These are phyloP conservation scores for Eupithecia tripunctaria DNA, from an alignment of 2,888 invertebrate genomes.

Conservation along the genomic window DNA sequence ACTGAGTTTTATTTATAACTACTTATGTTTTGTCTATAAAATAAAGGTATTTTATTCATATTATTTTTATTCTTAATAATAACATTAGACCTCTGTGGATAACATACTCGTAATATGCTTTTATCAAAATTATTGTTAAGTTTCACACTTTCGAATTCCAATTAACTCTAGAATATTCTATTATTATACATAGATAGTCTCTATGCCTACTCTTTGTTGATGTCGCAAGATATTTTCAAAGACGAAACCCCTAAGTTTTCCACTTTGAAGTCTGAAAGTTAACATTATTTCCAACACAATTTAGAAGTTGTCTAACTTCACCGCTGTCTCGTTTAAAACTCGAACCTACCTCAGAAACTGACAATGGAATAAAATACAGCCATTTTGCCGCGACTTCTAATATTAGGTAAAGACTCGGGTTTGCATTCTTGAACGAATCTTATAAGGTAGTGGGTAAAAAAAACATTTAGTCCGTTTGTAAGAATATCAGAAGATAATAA, in stretches of 20 bases:
- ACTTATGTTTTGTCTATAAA: too few species aligned
- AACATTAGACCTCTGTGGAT: too few species aligned
- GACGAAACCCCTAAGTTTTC: slow-evolving; percentile 14
- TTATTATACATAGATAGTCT: background rate
- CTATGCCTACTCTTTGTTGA: background rate
- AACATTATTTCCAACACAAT: slow-evolving; percentile 33
- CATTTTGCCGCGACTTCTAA: slow-evolving; percentile 17
- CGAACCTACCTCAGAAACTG: slow-evolving; percentile 21
- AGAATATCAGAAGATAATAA: too few species aligned
- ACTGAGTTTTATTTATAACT: too few species aligned
- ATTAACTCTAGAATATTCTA: too few species aligned
- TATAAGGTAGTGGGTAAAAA: too few species aligned
- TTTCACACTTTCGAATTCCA: too few species aligned
- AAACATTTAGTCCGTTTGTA: too few species aligned
- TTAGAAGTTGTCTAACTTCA: slow-evolving; percentile 26
- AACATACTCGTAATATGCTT: too few species aligned
- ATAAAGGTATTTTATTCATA: too few species aligned
- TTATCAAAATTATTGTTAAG: too few species aligned
- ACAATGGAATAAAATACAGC: slow-evolving; percentile 36
- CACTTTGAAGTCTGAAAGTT: slow-evolving; percentile 17
- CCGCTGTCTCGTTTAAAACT: slow-evolving; percentile 42
- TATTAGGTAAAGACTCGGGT: background rate
- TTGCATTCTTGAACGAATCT: background rate
- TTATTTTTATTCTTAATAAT: too few species aligned
- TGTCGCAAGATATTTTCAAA: background rate